phyloP scores from a whole-genome alignment of 2,888 invertebrate genomes.

The Acleris holmiana region DNA sequence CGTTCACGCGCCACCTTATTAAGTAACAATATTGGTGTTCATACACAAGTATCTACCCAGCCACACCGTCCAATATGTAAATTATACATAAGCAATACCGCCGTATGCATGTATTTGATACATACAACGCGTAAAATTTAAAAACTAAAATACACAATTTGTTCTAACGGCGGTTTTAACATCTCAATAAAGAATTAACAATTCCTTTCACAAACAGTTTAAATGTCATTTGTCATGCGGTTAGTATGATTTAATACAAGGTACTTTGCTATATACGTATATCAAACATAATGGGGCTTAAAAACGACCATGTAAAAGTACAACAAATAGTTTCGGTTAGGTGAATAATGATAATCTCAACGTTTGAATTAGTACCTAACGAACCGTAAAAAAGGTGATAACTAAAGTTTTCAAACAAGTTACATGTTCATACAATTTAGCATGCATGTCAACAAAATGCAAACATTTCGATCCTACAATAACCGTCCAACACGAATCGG shows the following conservation, averaged over 20 bases:
- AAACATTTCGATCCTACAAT: constrained; percentile 44
- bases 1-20: constrained; percentile 51
- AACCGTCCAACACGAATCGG: constrained; percentile 18
- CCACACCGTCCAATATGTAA: constrained; percentile 50
- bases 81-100: constrained; percentile 40
- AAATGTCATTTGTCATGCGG: constrained; percentile 73
- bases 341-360: constrained; percentile 33
- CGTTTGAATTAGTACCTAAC: constrained; percentile 31
- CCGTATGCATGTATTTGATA: constrained; percentile 37
- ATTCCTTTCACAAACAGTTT: constrained; percentile 57
- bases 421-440: constrained; percentile 4
- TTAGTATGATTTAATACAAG: constrained; percentile 61
- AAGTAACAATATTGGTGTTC: constrained; percentile 56
- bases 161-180: constrained; percentile 63
- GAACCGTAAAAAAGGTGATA: constrained; percentile 32
- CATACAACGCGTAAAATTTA: constrained; percentile 41
- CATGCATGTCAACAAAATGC: constrained; percentile 35
- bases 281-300: constrained; percentile 34
- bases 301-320: constrained; percentile 28
- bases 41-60: constrained; percentile 49
- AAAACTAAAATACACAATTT: constrained; percentile 64
- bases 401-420: constrained; percentile 13
- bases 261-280: constrained; percentile 36
- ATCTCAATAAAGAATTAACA: constrained; percentile 50
- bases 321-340: constrained; percentile 28